Evolutionary conservation across 2,797 vertebrate species (phyloP).

Genomic region (Paedocypris micromegethes): DNA sequence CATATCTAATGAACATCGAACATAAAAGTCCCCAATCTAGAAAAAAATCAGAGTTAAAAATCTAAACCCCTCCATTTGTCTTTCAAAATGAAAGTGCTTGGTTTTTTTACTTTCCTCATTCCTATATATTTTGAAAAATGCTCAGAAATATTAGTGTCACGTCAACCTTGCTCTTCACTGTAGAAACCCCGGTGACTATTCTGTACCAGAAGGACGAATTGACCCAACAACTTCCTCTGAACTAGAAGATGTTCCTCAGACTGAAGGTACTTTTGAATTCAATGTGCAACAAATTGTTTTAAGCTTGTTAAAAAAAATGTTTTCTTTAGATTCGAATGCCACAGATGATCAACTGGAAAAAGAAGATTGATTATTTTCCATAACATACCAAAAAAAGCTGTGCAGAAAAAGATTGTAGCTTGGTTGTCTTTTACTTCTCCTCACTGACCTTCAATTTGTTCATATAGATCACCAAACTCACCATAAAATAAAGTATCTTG

Average conservation of each 20-base stretch:
- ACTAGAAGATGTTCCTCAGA: not conserved
- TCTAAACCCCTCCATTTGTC: too few species aligned
- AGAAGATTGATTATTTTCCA: constrained; percentile 7
- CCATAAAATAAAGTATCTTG: too few species aligned
- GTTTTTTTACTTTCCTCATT: not conserved
- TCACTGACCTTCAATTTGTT: not conserved
- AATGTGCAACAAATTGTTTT: not conserved
- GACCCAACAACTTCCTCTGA: constrained; percentile 4
- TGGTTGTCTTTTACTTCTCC: constrained; percentile 23
- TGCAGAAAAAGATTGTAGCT: not conserved
- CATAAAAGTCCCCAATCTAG: too few species aligned
- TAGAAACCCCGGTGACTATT: constrained; percentile 30
- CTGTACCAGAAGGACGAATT: constrained; percentile 27
- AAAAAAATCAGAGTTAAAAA: too few species aligned
- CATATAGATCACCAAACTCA: too few species aligned
- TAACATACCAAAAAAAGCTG: not conserved
- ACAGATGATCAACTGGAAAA: constrained; percentile 14
- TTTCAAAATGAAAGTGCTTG: too few species aligned
- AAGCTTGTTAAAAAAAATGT: not conserved
- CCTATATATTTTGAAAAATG: not conserved
- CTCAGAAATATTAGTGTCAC: constrained; percentile 1
- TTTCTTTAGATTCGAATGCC: constrained; percentile 14
- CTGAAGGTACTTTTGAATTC: constrained; percentile 24
- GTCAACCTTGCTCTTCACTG: constrained; percentile 21
- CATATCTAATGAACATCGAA: too few species aligned